Evolutionary conservation across 1,140 invertebrate genomes (phyloP), one percentile per base, ranked within the genome.

Genomic region (Bombyx mandarina): DNA sequence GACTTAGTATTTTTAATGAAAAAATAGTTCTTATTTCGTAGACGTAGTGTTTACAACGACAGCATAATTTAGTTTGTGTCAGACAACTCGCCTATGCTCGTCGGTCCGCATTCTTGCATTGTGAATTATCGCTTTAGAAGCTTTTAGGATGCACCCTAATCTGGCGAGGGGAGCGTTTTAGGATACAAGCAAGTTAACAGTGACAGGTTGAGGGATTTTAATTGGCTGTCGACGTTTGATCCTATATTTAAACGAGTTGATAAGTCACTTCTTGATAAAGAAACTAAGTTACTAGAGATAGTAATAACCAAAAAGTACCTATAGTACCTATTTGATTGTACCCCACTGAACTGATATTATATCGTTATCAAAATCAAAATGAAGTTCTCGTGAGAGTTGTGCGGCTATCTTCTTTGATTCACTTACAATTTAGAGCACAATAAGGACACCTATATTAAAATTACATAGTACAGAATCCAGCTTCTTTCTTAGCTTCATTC

Each of bases 131-230:
- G 72, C 69, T 78, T 81, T 75, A 62, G 75, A 79, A 73, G 72
- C 77, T 80, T 84, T 83, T 83, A 80, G 69, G 75, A 84, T 83
- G 79, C 78, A 82, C 75, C 78, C 77, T 82, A 78, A 82, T 82
- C 75, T 73, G 67, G 68, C 66, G 60, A 74, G 56, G 75, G 76
- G 75, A 72, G 71, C 68, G 67, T 70, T 73, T 81, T 77, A 69
- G 76, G 80, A 70, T 79, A 69, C 66, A 71, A 75, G 65, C 62
- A 65, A 60, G 50, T 58, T 49, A 53, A 61, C 60, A 75, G 69
- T 71, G 73, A 80, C 69, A 68, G 62, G 68, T 70, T 71, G 66
- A 80, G 65, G 74, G 71, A 82, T 78, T 78, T 78, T 75, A 79
- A 82, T 79, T 71, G 65, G 58, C 71, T 70, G 68, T 65, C 71